Percentiles rank a stretch among this genome's conserved stretches.
Evolutionary conservation across 92 coral and sea anemone genomes (phyloP).

Genomic region (Isaurus tuberculatus): DNA sequence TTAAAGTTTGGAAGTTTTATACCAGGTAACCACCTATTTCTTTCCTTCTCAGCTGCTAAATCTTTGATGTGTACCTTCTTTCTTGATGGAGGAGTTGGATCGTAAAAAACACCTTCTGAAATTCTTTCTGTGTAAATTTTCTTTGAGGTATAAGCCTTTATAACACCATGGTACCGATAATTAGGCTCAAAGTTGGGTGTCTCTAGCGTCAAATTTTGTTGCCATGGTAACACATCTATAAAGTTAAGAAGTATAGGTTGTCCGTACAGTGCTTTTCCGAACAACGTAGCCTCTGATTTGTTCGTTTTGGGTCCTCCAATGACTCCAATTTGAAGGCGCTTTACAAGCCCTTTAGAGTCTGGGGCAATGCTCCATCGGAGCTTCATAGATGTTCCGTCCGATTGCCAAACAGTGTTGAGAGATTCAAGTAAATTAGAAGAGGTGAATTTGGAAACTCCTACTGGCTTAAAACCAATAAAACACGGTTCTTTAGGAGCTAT

Average conservation of each 20-base stretch:
- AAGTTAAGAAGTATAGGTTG: constrained; percentile 30
- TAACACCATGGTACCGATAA: constrained; percentile 22
- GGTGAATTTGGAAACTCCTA: constrained; percentile 33
- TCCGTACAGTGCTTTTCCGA: constrained; percentile 21
- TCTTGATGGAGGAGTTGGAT: constrained; percentile 25
- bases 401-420: constrained; percentile 17
- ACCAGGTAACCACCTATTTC: constrained; percentile 62
- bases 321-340: constrained; percentile 23
- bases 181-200: constrained; percentile 16
- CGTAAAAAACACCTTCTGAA: background rate
- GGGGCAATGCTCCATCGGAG: constrained; percentile 13
- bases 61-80: constrained; percentile 14
- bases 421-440: background rate
- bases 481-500: constrained; percentile 64
- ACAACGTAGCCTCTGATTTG: constrained; percentile 2
- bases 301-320: constrained; percentile 17
- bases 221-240: constrained; percentile 39
- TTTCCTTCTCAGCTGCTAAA: constrained; percentile 29
- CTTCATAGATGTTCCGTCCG: constrained; percentile 21
- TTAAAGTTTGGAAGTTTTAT: constrained; percentile 62
- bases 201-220: constrained; percentile 21
- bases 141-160: background rate
- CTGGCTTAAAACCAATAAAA: constrained; percentile 65
- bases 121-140: constrained; percentile 22
- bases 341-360: background rate